These are phyloP conservation scores for Chloroceryle inda DNA, from an alignment of 2,797 vertebrate genomes.

Conservation along the genomic window DNA sequence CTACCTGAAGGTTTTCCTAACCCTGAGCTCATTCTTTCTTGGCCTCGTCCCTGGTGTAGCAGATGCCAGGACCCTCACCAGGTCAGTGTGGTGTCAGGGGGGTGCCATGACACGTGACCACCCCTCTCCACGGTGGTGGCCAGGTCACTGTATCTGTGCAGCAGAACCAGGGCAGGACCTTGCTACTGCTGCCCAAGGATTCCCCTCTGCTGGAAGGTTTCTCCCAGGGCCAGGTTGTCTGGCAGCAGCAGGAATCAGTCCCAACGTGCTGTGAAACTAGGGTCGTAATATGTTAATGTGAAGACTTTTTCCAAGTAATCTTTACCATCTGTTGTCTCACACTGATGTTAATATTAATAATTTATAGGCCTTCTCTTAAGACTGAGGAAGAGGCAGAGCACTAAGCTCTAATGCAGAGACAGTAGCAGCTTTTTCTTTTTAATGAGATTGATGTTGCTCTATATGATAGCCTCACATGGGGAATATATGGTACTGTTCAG, in stretches of 20 bases:
- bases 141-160: not conserved
- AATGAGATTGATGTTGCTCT: slow-evolving; percentile 34
- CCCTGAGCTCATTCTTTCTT: slow-evolving; percentile 19
- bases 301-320: slow-evolving; percentile 74
- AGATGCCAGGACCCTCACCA: not conserved
- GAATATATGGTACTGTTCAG: not conserved
- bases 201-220: not conserved
- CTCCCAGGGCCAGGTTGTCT: not conserved
- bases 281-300: slow-evolving; percentile 49
- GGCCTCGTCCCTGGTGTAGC: not conserved
- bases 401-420: slow-evolving; percentile 55
- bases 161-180: slow-evolving; percentile 18
- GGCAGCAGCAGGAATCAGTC: slow-evolving; percentile 37
- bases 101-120: rapidly evolving
- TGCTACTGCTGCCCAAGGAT: slow-evolving; percentile 34
- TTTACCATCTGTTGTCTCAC: slow-evolving; percentile 77
- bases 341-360: slow-evolving; percentile 73
- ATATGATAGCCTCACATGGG: not conserved
- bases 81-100: not conserved
- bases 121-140: not conserved
- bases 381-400: slow-evolving; percentile 58
- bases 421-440: not conserved
- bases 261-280: slow-evolving; percentile 35
- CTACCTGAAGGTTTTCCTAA: not conserved
- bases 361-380: slow-evolving; percentile 71